Percentiles rank a stretch among this genome's conserved stretches.
phyloP scores from a whole-genome alignment of 2,113 vertebrate genomes.

The Cacatua alba region DNA sequence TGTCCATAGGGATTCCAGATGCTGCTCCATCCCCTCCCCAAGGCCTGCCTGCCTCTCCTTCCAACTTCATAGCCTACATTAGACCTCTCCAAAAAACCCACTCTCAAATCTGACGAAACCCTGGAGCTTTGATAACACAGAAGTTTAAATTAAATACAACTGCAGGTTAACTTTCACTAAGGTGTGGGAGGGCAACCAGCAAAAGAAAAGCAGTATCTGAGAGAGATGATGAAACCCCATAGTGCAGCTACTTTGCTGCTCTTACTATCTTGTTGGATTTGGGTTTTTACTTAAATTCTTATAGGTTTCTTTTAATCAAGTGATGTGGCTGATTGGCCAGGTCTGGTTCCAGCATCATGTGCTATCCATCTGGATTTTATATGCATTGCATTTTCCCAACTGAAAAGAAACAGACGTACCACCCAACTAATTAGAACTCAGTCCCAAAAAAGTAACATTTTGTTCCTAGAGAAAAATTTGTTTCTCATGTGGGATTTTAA shows the following conservation, averaged over 20 bases:
- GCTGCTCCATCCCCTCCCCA: neutral
- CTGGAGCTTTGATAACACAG: neutral
- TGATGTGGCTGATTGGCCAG: neutral
- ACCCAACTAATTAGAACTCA: slow-evolving; percentile 1
- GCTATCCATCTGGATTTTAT: slow-evolving; percentile 47
- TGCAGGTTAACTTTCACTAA: neutral
- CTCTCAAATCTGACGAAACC: neutral
- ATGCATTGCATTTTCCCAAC: neutral
- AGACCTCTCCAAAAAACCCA: neutral
- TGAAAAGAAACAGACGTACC: neutral
- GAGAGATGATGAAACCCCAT: neutral
- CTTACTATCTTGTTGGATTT: neutral
- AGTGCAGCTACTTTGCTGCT: neutral
- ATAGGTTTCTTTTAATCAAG: neutral
- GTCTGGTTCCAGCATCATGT: slow-evolving; percentile 23
- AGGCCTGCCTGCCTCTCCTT: neutral
- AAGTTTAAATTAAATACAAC: neutral
- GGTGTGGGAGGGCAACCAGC: neutral
- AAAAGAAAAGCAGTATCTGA: neutral
- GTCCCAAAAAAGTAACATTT: slow-evolving; percentile 44
- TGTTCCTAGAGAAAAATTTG: slow-evolving; percentile 42
- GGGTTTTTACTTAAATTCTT: neutral
- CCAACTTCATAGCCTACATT: rapidly evolving
- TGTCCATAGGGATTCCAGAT: slow-evolving; percentile 18
- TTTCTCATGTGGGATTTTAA: slow-evolving; percentile 46